A percentile compares a stretch with the other conserved stretches of the same genome.
Evolutionary conservation across 2,113 vertebrate species (phyloP).

Genomic region (Sinocyclocheilus anshuiensis): DNA sequence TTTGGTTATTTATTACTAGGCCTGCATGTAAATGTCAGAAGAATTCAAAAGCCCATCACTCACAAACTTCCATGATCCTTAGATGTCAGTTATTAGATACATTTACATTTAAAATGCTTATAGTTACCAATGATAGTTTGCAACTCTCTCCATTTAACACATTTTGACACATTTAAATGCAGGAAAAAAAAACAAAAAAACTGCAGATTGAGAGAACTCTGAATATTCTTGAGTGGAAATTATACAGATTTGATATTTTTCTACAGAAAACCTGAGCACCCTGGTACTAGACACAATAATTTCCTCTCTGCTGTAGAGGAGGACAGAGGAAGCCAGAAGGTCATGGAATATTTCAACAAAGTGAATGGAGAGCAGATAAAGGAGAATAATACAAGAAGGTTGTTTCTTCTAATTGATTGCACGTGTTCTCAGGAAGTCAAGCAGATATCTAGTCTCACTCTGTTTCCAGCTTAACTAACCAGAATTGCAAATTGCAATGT

Average conservation of each 20-base stretch:
- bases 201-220: neutral
- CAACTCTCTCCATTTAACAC: neutral
- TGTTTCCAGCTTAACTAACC: too few relatives aligned
- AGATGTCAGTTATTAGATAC: neutral
- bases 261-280: neutral
- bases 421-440: neutral
- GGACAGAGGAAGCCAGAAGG: neutral
- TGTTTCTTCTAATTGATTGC: neutral
- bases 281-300: neutral
- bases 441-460: neutral
- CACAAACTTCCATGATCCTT: too few relatives aligned
- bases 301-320: too few relatives aligned
- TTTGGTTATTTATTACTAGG: neutral
- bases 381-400: neutral
- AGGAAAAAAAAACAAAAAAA: too few relatives aligned
- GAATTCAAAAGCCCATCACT: too few relatives aligned
- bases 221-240: too few relatives aligned
- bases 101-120: neutral
- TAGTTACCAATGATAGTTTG: neutral
- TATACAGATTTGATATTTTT: neutral
- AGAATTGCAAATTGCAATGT: neutral
- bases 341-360: neutral
- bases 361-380: neutral
- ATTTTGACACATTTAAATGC: neutral
- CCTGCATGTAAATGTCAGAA: neutral